Conservation (phyloP, 2,113 vertebrate species). For the Spea multiplicata region DNA sequence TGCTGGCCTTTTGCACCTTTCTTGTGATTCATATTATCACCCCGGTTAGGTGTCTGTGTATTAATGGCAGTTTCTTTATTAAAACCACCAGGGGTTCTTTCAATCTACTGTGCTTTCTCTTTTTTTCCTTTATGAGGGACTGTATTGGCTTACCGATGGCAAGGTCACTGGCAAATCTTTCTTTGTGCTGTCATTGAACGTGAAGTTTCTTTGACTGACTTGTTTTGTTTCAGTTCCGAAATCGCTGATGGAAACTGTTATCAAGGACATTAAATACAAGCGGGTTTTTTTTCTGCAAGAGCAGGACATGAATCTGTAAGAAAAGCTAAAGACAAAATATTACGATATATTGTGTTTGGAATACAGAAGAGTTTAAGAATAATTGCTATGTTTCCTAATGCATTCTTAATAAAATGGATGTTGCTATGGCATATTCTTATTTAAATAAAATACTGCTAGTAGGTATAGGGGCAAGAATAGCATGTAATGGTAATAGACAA, state of each 20-base stretch:
- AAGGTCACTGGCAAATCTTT: constrained; percentile 51
- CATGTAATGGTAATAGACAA: neutral
- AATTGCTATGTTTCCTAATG: neutral
- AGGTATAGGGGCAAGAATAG: neutral
- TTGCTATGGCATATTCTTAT: too few relatives aligned
- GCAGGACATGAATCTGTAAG: constrained; percentile 2
- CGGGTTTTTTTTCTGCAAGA: neutral
- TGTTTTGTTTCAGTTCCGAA: constrained; percentile 45
- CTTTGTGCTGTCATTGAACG: constrained; percentile 49
- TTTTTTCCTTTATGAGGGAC: constrained; percentile 3
- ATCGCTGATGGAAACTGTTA: constrained; percentile 43
- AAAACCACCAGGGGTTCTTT: constrained; percentile 36
- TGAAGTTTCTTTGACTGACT: constrained; percentile 28
- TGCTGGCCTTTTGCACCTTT: constrained; percentile 58
- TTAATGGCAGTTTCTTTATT: constrained; percentile 48
- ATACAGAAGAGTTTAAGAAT: neutral
- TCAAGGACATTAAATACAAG: constrained; percentile 48
- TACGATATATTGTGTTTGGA: neutral
- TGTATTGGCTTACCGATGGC: constrained; percentile 47
- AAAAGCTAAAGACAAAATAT: constrained; percentile 1
- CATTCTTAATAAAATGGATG: too few relatives aligned
- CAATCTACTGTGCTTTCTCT: constrained; percentile 19
- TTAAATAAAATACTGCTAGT: too few relatives aligned
- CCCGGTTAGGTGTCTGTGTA: constrained; percentile 53
- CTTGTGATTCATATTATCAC: constrained; percentile 58